Base-by-base conservation (phyloP, 2,797 vertebrate species). In the Mus spretus region DNA sequence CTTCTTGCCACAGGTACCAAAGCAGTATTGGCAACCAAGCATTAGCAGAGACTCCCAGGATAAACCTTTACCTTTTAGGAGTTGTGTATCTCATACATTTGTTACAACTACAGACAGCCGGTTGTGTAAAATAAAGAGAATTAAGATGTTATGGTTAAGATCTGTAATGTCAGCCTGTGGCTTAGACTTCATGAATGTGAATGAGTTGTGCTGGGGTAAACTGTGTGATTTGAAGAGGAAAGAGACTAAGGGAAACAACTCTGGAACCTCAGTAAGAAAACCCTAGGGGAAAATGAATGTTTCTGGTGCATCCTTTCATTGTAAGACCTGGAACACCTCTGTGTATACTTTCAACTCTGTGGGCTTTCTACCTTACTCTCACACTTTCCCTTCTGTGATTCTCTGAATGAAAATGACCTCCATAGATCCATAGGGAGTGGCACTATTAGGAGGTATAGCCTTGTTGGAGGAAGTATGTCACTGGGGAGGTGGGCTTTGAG, bases 291-390 rank as follows among this genome's bases (percentile, higher is more conserved):
- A 47, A 74, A 44, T 0, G 57, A 72, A 31, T 59, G 15, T 0
- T 37, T 70, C 14, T 1, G 44, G n/a, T 2, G 12, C 63, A 0
- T 24, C 11, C 20, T 19, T 1, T 31, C 10, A 1, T 26, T 11
- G 19, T 2, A 0, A 0, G 0, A 0, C 50, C 8, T 3, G 2
- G 31, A 3, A n/a, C 75, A 6, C 26, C 40, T 19, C 26, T 12
- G 0, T 15, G 63, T 15, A 5, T 24, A 12, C 65, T n/a, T 75
- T 20, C 26, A 9, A 2, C 6, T 6, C 19, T 2, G 19, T 13
- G 28, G 17, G 20, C 81, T 6, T 20, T 17, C 50, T 40, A 6
- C 20, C 50, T 19, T n/a, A 63, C 10, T 12, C 10, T 6, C 26
- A 40, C 53, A 14, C 61, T 2, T 44, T 53, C 40, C 11, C 61